Base-by-base conservation (phyloP, 1,140 invertebrate species). In the Ridgeia piscesae region DNA sequence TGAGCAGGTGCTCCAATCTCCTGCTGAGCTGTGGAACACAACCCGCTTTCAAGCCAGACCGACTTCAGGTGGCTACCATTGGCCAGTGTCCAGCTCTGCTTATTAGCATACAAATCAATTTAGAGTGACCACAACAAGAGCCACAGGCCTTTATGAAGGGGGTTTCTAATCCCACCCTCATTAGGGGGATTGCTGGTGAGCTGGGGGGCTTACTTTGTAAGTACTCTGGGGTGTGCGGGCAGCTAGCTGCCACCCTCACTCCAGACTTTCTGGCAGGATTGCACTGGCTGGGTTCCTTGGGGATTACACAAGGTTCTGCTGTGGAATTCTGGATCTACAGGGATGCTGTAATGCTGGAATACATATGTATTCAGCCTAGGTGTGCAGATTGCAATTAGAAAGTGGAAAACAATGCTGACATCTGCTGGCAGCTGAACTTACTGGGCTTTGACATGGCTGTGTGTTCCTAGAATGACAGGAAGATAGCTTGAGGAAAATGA, bases 121-220 rank as follows among this genome's bases (percentile, higher is more conserved):
- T 21, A 77, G 58, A 21, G 58, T 77, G 58, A 77, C 58, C 58
- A 77, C 58, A 77, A 77, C 58, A 77, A 77, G 58, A 17, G 27
- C 58, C 58, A 77, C 58, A 77, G 58, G 58, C 17, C 58, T 77
- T 77, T 77, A 77, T 6, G 8, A 77, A 42, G 58, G 58, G 58
- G 14, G 58, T 21, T 77, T 77, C 27, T 77, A 77, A 77, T 77
- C 58, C 2, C 58, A 77, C 58, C 58, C 58, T 77, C 58, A 77
- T 77, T 77, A 77, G 58, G 58, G 58, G 58, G 58, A 77, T 77
- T 77, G 58, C 58, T 77, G 58, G 58, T 77, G 58, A 77, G 58
- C 58, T 21, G 58, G 58, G 58, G 58, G 27, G 58, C 58, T 77
- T 77, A 77, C 11, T 77, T 21, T 77, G 58, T 77, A 77, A 77